phyloP scores from a whole-genome alignment of 2,888 invertebrate species.

The Pardosa pseudoannulata region DNA sequence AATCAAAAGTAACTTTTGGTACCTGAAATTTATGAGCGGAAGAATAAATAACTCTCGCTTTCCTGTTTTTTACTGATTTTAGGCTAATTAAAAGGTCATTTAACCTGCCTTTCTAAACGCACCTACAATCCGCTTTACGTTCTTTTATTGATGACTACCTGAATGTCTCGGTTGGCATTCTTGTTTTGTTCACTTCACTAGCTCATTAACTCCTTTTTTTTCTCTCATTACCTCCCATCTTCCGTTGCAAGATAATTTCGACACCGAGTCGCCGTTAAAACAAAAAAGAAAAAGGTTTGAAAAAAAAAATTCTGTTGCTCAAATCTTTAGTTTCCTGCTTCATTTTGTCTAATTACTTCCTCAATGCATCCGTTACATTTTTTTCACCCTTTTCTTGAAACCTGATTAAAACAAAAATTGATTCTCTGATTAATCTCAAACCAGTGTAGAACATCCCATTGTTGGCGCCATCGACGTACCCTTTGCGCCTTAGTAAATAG shows the following conservation, averaged over 20 bases:
- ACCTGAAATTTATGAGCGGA: neutral
- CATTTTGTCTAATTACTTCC: constrained; percentile 15
- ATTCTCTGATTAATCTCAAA: neutral
- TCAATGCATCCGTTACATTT: neutral
- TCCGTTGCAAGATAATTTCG: neutral
- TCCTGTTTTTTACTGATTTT: neutral
- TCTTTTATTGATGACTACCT: neutral
- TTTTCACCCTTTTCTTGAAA: constrained; percentile 7
- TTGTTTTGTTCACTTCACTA: neutral
- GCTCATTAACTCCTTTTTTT: constrained; percentile 1
- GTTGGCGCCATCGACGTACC: neutral
- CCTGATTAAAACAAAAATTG: constrained; percentile 7
- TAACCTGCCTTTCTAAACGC: too few species aligned
- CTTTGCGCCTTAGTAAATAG: neutral
- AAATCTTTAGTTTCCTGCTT: neutral
- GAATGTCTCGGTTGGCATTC: neutral
- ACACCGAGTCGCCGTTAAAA: neutral
- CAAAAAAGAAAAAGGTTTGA: neutral
- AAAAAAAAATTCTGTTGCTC: neutral
- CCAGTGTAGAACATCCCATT: neutral
- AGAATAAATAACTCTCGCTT: neutral
- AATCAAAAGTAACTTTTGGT: too few species aligned
- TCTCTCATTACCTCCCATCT: neutral
- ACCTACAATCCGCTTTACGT: neutral
- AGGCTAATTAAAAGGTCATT: neutral